Evolutionary conservation across 2,888 invertebrate species (phyloP), one percentile per base, ranked within the genome.

Genomic region (Pegoplata infirma): DNA sequence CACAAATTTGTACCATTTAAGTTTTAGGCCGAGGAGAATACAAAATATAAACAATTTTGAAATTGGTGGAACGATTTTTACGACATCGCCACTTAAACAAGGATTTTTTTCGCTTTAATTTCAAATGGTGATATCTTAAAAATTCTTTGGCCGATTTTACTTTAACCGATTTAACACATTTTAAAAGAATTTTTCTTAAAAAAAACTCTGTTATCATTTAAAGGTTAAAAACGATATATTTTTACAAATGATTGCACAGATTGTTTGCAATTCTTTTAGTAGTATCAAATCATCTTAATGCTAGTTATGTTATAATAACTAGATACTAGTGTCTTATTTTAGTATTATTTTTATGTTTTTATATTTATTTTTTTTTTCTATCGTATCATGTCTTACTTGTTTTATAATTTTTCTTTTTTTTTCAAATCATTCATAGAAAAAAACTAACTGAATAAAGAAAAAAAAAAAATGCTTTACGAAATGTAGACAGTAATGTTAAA

Each of bases 181-280:
- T 23, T 23, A 23, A 23, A 23, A 23, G 23, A 23, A 5, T 23
- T 23, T 6, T 23, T 23, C 28, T 5, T n/a, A n/a, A n/a, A n/a
- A n/a, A 28, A 4, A 7, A 7, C 5, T 5, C 12, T n/a, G 36
- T 2, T 40, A n/a, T n/a, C 36, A 5, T 40, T 40, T 40, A 12
- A 55, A 8, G 2, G 44, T 21, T 23, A 46, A n/a, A n/a, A 47
- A 8, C 19, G 12, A 14, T 28, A 2, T 47, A 46, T 66, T 51
- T n/a, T 67, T 46, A 68, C 67, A 77, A 77, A 72, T 77, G 56
- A 73, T 73, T 68, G 58, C 46, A 73, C 63, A 64, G 68, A 77
- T 69, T 59, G 73, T 64, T 74, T 64, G 74, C 68, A 69, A 66
- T 66, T 69, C 28, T 47, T 32, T 63, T 19, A 2, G 2, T 17